These are phyloP conservation scores for Halichoeres trimaculatus DNA, from an alignment of 2,113 vertebrate genomes.

Conservation along the genomic window DNA sequence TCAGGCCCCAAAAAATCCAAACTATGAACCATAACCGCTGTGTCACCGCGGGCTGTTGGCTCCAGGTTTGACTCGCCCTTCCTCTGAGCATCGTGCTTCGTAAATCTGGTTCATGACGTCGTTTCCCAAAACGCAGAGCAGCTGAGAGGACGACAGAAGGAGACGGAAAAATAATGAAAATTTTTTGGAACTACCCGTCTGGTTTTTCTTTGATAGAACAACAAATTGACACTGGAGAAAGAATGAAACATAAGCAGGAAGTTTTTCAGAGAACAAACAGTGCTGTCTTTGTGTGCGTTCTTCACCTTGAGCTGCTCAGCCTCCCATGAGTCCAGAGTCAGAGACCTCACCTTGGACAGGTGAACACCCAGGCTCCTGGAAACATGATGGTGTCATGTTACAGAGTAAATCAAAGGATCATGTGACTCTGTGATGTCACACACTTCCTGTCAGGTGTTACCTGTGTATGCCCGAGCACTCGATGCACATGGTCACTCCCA, in stretches of 20 bases:
- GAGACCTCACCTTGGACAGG: constrained; percentile 84
- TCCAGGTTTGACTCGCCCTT: constrained; percentile 68
- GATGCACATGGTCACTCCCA: constrained; percentile 84
- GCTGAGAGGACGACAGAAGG: constrained; percentile 49
- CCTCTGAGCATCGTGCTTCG: constrained; percentile 63
- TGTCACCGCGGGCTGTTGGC: constrained; percentile 62
- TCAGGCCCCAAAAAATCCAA: background rate
- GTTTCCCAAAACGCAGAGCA: constrained; percentile 82
- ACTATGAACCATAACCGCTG: background rate
- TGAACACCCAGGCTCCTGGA: constrained; percentile 85
- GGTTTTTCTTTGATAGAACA: too few species aligned
- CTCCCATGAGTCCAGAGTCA: constrained; percentile 86
- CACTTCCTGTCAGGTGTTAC: constrained; percentile 42
- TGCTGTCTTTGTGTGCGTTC: background rate
- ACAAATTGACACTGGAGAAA: too few species aligned
- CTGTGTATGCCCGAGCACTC: constrained; percentile 86
- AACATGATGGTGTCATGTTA: background rate
- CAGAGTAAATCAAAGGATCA: background rate
- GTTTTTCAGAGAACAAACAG: too few species aligned
- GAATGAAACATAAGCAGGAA: too few species aligned
- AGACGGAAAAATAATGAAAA: background rate
- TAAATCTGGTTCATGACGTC: constrained; percentile 80
- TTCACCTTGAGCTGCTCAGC: constrained; percentile 83
- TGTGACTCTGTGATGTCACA: background rate
- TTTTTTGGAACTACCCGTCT: too few species aligned